Evolutionary conservation across 53 echinoderm and acorn worm species (phyloP).

Genomic region (Stichopus horrens): DNA sequence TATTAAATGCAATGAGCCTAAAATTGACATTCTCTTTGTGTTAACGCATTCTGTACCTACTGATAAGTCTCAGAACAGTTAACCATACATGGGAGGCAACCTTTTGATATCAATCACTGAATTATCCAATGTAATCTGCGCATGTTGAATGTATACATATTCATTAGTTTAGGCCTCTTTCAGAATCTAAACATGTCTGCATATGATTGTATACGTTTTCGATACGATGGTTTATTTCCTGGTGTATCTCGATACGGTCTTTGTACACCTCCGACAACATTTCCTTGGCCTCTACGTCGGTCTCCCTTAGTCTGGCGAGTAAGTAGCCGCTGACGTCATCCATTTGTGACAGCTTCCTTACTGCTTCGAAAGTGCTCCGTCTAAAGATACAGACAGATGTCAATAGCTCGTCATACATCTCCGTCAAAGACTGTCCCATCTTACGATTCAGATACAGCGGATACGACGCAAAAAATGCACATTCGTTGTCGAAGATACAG

Average conservation of each 20-base stretch:
- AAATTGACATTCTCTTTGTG: too few relatives aligned
- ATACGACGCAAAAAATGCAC: constrained; percentile 33
- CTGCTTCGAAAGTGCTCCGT: constrained; percentile 31
- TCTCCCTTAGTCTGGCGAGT: background rate
- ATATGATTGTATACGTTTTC: constrained; percentile 12
- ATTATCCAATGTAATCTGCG: too few relatives aligned
- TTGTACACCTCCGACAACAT: background rate
- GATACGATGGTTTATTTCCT: constrained; percentile 16
- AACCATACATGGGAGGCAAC: too few relatives aligned
- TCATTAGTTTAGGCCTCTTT: too few relatives aligned
- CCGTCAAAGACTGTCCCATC: background rate
- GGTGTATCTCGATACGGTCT: background rate
- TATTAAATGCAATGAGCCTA: too few relatives aligned
- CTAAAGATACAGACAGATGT: constrained; percentile 38
- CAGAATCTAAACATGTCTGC: background rate
- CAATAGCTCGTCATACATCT: constrained; percentile 23
- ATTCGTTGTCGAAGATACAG: constrained; percentile 45
- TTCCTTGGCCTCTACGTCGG: background rate
- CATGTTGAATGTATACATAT: too few relatives aligned
- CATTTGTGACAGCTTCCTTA: background rate
- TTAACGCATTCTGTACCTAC: too few relatives aligned
- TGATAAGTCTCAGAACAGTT: too few relatives aligned
- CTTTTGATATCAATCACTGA: too few relatives aligned
- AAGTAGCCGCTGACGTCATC: constrained; percentile 14
- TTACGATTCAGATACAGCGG: background rate